phyloP scores from a whole-genome alignment of 2,888 invertebrate species.

The Spatulosminthurus flaviceps region DNA sequence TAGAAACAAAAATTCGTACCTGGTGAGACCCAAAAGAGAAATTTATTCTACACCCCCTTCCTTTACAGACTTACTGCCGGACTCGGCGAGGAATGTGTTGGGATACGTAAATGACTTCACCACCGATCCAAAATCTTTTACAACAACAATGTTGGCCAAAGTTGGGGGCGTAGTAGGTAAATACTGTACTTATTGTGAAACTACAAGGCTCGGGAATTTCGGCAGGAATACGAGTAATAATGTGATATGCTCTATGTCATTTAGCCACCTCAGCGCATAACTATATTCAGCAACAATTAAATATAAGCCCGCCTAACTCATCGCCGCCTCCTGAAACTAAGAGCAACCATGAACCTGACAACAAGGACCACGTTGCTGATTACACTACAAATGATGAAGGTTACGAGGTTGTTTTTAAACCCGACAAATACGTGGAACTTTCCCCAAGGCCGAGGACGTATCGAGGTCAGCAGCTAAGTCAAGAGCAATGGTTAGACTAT shows the following conservation, averaged over 20 bases:
- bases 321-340: conserved; percentile 33
- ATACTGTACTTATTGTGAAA: conserved; percentile 22
- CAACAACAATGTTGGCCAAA: conserved; percentile 58
- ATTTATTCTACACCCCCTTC: conserved; percentile 39
- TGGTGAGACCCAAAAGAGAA: conserved; percentile 70
- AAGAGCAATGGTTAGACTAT: conserved; percentile 83
- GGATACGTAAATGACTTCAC: conserved; percentile 58
- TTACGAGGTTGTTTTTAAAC: conserved; percentile 75
- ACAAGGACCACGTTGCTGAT: conserved; percentile 64
- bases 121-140: conserved; percentile 59
- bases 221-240: too few species aligned
- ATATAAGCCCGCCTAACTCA: conserved; percentile 11
- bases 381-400: conserved; percentile 72
- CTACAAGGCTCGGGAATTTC: too few species aligned
- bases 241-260: too few species aligned
- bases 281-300: conserved; percentile 33
- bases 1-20: conserved; percentile 75
- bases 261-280: conserved; percentile 45
- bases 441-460: conserved; percentile 76
- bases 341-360: not conserved
- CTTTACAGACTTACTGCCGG: conserved; percentile 47
- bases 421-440: conserved; percentile 72
- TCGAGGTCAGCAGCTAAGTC: conserved; percentile 77
- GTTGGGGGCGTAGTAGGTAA: conserved; percentile 60
- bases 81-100: conserved; percentile 54